Conservation (phyloP, 2,888 invertebrate genomes). For the Agrotis puta region DNA sequence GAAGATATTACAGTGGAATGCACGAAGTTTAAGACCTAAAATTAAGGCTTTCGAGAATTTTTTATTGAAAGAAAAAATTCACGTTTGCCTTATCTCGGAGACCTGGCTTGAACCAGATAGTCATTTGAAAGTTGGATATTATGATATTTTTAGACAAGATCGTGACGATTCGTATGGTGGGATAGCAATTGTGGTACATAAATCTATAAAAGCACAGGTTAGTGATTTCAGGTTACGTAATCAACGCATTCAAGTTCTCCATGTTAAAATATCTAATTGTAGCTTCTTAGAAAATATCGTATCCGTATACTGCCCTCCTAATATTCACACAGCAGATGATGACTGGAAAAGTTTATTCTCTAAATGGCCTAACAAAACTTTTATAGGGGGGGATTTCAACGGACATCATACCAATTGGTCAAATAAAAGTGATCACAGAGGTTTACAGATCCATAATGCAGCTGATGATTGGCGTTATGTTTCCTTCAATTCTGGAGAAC, state of each 20-base stretch:
- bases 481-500: too few species aligned
- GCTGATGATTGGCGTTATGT: slow-evolving; percentile 8
- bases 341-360: slow-evolving; percentile 16
- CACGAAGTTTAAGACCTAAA: too few species aligned
- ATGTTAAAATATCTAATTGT: slow-evolving; percentile 11
- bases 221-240: slow-evolving; percentile 9
- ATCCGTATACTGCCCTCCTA: slow-evolving; percentile 14
- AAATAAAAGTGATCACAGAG: slow-evolving; percentile 1
- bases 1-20: too few species aligned
- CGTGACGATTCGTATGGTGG: slow-evolving; percentile 5
- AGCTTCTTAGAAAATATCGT: slow-evolving; percentile 5
- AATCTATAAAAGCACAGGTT: slow-evolving; percentile 2
- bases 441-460: slow-evolving; percentile 12
- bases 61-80: too few species aligned
- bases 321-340: too few species aligned
- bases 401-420: background rate
- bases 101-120: too few species aligned
- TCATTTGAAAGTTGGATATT: background rate
- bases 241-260: slow-evolving; percentile 10
- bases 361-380: slow-evolving; percentile 31
- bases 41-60: too few species aligned
- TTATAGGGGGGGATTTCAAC: slow-evolving; percentile 12
- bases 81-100: too few species aligned
- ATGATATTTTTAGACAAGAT: slow-evolving; percentile 10
- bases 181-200: too few species aligned